These are phyloP conservation scores for Eurois occulta DNA, from an alignment of 2,888 invertebrate genomes.

Conservation along the genomic window DNA sequence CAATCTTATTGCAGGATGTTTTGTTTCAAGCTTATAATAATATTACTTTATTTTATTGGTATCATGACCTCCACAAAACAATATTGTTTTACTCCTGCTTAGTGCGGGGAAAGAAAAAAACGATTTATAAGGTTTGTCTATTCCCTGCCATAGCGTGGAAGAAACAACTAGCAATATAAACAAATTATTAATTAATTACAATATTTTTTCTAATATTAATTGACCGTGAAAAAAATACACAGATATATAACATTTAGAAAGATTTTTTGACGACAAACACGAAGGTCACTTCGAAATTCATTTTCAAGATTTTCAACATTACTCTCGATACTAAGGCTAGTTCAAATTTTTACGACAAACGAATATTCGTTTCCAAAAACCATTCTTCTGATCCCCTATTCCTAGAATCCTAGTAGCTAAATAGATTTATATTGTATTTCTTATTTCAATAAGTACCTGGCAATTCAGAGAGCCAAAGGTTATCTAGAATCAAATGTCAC, in stretches of 20 bases:
- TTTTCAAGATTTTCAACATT: neutral
- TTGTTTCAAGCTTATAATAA: too few species aligned
- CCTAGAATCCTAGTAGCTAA: neutral
- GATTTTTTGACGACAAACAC: neutral
- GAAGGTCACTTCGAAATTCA: neutral
- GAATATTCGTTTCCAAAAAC: neutral
- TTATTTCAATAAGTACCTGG: slow-evolving; percentile 53
- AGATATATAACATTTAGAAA: neutral
- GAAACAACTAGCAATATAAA: too few species aligned
- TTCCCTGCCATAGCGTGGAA: too few species aligned
- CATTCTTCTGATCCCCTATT: neutral
- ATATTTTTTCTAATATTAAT: too few species aligned
- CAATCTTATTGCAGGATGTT: too few species aligned
- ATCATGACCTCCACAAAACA: too few species aligned
- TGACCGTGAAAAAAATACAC: neutral
- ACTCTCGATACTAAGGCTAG: neutral
- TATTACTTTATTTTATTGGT: too few species aligned
- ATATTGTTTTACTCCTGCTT: too few species aligned
- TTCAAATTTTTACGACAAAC: neutral
- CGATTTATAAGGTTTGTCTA: too few species aligned
- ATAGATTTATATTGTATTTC: slow-evolving; percentile 23
- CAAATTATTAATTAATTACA: too few species aligned
- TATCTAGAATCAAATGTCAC: slow-evolving; percentile 64
- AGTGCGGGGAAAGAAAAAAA: too few species aligned
- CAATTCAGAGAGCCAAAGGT: slow-evolving; percentile 58